Evolutionary conservation across 35 echinoderm and acorn worm species (phyloP).

Genomic region (Hemicentrotus pulcherrimus): DNA sequence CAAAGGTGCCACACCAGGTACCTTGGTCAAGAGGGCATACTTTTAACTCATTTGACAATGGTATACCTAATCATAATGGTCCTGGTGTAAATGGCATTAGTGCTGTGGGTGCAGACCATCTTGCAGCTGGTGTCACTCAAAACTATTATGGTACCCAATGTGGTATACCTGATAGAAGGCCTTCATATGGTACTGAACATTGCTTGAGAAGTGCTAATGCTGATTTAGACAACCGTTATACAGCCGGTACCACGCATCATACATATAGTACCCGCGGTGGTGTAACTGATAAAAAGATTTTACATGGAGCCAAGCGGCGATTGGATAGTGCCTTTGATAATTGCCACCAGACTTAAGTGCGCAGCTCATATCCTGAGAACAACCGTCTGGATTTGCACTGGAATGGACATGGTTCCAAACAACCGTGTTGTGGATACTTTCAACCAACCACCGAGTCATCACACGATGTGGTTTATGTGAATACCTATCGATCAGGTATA

Average conservation of each 20-base stretch:
- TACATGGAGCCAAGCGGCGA: neutral
- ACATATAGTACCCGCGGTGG: neutral
- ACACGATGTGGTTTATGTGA: neutral
- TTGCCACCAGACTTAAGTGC: neutral
- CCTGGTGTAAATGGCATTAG: neutral
- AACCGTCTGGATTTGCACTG: neutral
- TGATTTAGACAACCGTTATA: neutral
- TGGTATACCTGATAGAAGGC: neutral
- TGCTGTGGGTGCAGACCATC: too few relatives aligned
- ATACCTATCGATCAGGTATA: neutral
- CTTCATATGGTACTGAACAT: neutral
- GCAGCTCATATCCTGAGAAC: neutral
- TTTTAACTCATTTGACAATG: neutral
- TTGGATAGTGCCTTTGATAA: neutral
- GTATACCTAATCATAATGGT: neutral
- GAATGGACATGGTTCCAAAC: neutral
- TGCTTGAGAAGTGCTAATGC: neutral
- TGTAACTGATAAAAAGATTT: neutral
- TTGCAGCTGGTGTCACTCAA: neutral
- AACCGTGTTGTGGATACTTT: neutral
- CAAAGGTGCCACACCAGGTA: neutral
- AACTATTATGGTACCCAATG: neutral
- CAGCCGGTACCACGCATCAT: neutral
- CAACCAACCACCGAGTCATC: neutral
- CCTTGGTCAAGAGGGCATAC: neutral